Conservation (phyloP, 2,888 invertebrate species). For the Drosophila anomelani region DNA sequence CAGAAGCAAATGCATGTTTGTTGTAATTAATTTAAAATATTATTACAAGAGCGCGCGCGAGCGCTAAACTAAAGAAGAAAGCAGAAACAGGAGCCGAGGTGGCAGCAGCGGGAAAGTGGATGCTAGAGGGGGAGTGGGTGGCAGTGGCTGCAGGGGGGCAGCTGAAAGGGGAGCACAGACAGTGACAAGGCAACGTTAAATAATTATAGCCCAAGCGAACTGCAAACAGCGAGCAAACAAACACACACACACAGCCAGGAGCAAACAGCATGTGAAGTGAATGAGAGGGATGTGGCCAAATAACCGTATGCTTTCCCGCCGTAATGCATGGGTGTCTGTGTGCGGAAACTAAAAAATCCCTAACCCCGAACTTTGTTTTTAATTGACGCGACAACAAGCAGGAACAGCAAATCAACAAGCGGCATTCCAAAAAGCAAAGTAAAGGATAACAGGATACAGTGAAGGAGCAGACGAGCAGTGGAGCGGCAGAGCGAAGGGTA, state of each 20-base stretch:
- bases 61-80: constrained; percentile 70
- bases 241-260: constrained; percentile 7
- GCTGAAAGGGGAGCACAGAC: constrained; percentile 20
- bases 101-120: constrained; percentile 14
- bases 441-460: neutral
- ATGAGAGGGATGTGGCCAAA: constrained; percentile 41
- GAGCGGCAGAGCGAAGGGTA: neutral
- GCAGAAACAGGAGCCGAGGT: constrained; percentile 44
- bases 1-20: constrained; percentile 65
- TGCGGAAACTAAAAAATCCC: constrained; percentile 42
- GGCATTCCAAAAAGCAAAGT: constrained; percentile 26
- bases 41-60: constrained; percentile 78
- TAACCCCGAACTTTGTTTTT: constrained; percentile 56
- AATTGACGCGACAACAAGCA: constrained; percentile 67
- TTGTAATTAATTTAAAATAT: constrained; percentile 83
- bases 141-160: no score
- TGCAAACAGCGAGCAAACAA: constrained; percentile 58
- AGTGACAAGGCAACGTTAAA: constrained; percentile 72
- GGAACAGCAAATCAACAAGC: constrained; percentile 71
- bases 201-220: constrained; percentile 78
- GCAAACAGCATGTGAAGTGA: constrained; percentile 21
- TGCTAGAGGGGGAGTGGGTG: neutral
- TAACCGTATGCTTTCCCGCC: constrained; percentile 20
- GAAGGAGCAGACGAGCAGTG: neutral
- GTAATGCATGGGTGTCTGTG: constrained; percentile 8